phyloP scores from a whole-genome alignment of 1,140 invertebrate genomes.

The Aphidius ervi region DNA sequence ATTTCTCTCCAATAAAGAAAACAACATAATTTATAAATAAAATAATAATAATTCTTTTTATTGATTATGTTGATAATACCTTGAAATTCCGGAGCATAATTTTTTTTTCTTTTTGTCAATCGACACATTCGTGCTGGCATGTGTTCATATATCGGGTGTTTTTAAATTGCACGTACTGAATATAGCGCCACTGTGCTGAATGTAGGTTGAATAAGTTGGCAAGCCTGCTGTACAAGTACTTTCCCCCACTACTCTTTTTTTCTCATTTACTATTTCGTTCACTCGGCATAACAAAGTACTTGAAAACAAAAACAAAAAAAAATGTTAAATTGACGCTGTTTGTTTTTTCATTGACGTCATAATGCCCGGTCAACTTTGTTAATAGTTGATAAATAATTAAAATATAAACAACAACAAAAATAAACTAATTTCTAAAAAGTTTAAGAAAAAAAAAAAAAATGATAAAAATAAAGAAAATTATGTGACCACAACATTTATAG shows the following conservation, averaged over 20 bases:
- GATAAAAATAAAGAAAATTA: background rate
- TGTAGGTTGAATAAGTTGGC: slow-evolving; percentile 42
- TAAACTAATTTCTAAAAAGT: too few relatives aligned
- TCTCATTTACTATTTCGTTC: slow-evolving; percentile 11
- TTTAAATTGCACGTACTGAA: slow-evolving; percentile 38
- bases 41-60: too few relatives aligned
- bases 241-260: slow-evolving; percentile 13
- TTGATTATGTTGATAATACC: too few relatives aligned
- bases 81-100: background rate
- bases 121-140: slow-evolving; percentile 28
- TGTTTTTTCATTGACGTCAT: too few relatives aligned
- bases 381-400: too few relatives aligned
- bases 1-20: background rate
- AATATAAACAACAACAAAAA: too few relatives aligned
- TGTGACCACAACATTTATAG: too few relatives aligned
- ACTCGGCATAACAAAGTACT: slow-evolving; percentile 41
- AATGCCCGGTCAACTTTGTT: too few relatives aligned
- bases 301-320: background rate
- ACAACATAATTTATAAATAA: too few relatives aligned
- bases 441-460: slow-evolving; percentile 3
- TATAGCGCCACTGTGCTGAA: slow-evolving; percentile 37
- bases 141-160: slow-evolving; percentile 26
- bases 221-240: slow-evolving; percentile 9
- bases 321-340: too few relatives aligned
- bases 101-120: slow-evolving; percentile 3